Percentiles rank a stretch among this genome's conserved stretches.
These are phyloP conservation scores for Conops quadrifasciatus DNA, from an alignment of 2,888 invertebrate species.

Conservation along the genomic window DNA sequence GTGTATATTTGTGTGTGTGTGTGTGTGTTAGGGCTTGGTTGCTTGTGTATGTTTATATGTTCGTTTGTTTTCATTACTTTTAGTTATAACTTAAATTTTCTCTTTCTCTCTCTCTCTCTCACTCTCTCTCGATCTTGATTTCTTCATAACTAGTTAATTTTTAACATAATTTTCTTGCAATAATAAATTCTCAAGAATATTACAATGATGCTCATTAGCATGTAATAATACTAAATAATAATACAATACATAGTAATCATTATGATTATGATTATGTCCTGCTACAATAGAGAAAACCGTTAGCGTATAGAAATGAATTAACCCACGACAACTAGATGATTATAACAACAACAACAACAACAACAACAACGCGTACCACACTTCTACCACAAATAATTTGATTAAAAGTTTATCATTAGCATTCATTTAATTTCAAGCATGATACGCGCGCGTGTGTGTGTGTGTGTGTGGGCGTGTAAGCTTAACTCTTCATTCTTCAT, in stretches of 20 bases:
- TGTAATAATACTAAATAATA: too few relatives aligned
- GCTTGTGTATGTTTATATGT: background rate
- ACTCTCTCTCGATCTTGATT: too few relatives aligned
- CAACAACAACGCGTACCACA: background rate
- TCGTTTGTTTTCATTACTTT: constrained; percentile 7
- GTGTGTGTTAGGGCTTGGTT: background rate
- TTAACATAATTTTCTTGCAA: background rate
- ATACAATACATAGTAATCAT: too few relatives aligned
- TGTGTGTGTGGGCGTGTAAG: too few relatives aligned
- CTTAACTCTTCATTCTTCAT: too few relatives aligned
- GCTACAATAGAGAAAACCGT: background rate
- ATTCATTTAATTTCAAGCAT: too few relatives aligned
- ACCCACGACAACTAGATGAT: constrained; percentile 6
- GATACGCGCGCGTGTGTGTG: too few relatives aligned
- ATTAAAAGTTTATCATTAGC: too few relatives aligned
- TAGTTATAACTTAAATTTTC: background rate
- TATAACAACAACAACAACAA: background rate
- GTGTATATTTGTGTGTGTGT: background rate
- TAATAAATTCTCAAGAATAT: constrained; percentile 11
- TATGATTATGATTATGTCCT: too few relatives aligned
- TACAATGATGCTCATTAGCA: background rate
- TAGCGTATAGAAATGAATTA: background rate
- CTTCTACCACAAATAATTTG: too few relatives aligned
- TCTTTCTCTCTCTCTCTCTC: background rate
- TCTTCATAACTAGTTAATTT: too few relatives aligned